These are phyloP conservation scores for Sphaerophoria rueppellii DNA, from an alignment of 2,888 invertebrate species.

Conservation along the genomic window DNA sequence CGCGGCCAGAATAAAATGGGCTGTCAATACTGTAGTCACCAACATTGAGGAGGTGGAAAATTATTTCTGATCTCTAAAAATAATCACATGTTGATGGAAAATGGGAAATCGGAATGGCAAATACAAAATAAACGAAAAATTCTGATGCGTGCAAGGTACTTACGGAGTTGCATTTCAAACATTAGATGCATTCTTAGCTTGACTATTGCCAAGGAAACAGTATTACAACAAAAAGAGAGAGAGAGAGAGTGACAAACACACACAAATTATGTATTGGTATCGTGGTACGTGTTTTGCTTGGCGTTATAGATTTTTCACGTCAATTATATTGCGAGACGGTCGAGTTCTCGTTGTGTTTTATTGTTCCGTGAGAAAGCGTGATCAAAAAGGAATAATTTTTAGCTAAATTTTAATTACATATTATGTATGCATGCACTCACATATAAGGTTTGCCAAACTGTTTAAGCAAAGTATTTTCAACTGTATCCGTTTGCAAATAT, in stretches of 20 bases:
- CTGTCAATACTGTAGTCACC: too few relatives aligned
- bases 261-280: constrained; percentile 4
- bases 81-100: constrained; percentile 63
- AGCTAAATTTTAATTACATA: too few relatives aligned
- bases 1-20: not conserved
- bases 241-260: not conserved
- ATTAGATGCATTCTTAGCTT: constrained; percentile 21
- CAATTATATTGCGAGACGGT: not conserved
- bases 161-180: constrained; percentile 47
- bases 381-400: too few relatives aligned
- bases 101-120: too few relatives aligned
- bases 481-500: not conserved
- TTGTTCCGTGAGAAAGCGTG: constrained; percentile 13
- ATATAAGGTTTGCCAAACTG: too few relatives aligned
- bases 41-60: constrained; percentile 34
- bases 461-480: not conserved
- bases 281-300: constrained; percentile 28
- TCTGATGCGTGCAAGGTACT: constrained; percentile 50
- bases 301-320: constrained; percentile 12
- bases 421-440: too few relatives aligned
- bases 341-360: not conserved
- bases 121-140: constrained; percentile 23
- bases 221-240: not conserved
- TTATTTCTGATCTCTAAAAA: constrained; percentile 67
- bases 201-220: constrained; percentile 39